phyloP scores from a whole-genome alignment of 2,888 invertebrate species.

The Dasypogon diadema region DNA sequence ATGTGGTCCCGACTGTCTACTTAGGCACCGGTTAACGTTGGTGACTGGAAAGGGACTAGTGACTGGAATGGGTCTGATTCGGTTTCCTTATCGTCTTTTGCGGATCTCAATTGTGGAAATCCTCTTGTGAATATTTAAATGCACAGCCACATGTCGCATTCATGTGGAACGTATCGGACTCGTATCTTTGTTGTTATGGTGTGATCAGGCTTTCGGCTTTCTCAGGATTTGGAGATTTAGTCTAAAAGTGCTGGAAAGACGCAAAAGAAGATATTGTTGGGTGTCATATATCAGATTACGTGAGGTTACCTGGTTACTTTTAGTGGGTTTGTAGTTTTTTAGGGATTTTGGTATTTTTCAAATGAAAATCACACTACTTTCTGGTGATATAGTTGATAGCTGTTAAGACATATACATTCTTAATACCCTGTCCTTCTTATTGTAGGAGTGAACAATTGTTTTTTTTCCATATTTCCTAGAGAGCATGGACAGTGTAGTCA shows the following conservation, averaged over 20 bases:
- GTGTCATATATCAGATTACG: background rate
- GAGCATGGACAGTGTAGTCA: no score
- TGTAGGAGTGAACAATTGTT: no score
- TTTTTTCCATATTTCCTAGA: no score
- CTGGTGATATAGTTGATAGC: no score
- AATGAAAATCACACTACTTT: no score
- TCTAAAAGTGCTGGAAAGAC: slow-evolving; percentile 25
- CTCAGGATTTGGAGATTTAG: slow-evolving; percentile 38
- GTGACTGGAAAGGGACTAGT: background rate
- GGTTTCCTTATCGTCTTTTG: slow-evolving; percentile 48
- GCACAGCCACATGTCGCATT: slow-evolving; percentile 49
- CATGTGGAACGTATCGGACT: slow-evolving; percentile 39
- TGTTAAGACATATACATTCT: no score
- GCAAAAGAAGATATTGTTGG: background rate
- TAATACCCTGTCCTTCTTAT: no score
- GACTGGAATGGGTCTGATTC: slow-evolving; percentile 36
- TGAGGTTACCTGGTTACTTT: background rate
- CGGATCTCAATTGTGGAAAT: slow-evolving; percentile 51
- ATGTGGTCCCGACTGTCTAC: slow-evolving; percentile 41
- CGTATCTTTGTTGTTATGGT: slow-evolving; percentile 38
- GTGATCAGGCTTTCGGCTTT: slow-evolving; percentile 14
- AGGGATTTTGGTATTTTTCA: no score
- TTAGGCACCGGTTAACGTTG: slow-evolving; percentile 23
- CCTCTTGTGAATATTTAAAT: slow-evolving; percentile 51
- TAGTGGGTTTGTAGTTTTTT: no score